Evolutionary conservation across 2,888 invertebrate genomes (phyloP).

Genomic region (Tholera decimalis): DNA sequence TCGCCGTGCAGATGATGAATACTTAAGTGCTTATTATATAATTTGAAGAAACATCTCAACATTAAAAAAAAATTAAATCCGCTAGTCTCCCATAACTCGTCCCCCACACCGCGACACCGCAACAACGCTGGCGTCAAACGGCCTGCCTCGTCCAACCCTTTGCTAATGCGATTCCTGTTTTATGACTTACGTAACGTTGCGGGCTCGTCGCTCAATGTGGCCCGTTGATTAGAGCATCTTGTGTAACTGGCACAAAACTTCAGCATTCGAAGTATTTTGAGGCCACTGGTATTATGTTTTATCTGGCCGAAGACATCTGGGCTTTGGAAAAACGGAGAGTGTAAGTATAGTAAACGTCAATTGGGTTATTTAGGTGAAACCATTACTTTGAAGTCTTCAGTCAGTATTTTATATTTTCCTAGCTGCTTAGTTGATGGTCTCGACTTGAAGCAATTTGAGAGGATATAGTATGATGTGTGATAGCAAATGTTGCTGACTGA

Average conservation of each 20-base stretch:
- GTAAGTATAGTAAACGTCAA: too few relatives aligned
- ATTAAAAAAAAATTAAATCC: too few relatives aligned
- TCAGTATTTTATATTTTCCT: too few relatives aligned
- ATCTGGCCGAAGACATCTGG: background rate
- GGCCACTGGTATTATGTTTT: constrained; percentile 26
- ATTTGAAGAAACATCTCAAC: too few relatives aligned
- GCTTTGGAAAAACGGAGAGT: background rate
- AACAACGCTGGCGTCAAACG: constrained; percentile 75
- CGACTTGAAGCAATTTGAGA: too few relatives aligned
- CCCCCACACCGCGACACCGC: constrained; percentile 64
- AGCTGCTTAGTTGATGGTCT: too few relatives aligned
- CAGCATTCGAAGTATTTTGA: constrained; percentile 36
- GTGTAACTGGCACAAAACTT: constrained; percentile 59
- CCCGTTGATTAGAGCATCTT: constrained; percentile 74
- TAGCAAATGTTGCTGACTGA: too few relatives aligned
- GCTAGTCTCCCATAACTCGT: constrained; percentile 26
- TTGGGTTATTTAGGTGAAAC: too few relatives aligned
- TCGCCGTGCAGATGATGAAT: too few relatives aligned
- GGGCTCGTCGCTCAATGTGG: constrained; percentile 67
- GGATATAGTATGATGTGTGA: too few relatives aligned
- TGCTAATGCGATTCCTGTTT: constrained; percentile 87
- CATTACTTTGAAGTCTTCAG: too few relatives aligned
- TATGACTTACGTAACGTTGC: constrained; percentile 81
- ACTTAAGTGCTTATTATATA: too few relatives aligned
- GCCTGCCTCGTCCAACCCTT: constrained; percentile 83